Base-by-base conservation (phyloP, 1,140 invertebrate genomes). In the Tribolium castaneum region DNA sequence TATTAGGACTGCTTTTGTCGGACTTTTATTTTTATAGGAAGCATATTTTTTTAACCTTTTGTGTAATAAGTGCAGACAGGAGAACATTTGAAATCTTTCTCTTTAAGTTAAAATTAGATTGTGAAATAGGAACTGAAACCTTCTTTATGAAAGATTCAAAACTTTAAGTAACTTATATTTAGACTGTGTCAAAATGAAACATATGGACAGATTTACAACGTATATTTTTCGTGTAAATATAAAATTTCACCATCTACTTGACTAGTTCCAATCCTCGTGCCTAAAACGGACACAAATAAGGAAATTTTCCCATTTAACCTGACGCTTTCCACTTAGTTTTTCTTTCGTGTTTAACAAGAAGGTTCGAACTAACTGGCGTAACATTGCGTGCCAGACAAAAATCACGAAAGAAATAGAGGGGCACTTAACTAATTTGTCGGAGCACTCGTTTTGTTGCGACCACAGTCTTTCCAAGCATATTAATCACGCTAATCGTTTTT, bases 371-470 rank as follows among this genome's bases (percentile, higher is more conserved):
- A 66, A 66, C 59, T 66, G 59, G 59, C 30, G 59, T 66, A 66
- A 35, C 59, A 35, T 76, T 79, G 75, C 78, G 78, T 79, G 78
- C 66, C 12, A 49, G 51, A 25, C 13, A 56, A 76, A 45, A 77
- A 76, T 79, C 78, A 79, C 78, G 78, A 72, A 79, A 79, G 75
- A 77, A 77, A 79, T 62, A 71, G 39, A 79, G 70, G 50, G 78
- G 78, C 74, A 79, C 78, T 79, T 79, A 79, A 79, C 78, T 79
- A 79, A 79, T 79, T 79, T 79, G 78, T 56, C 50, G 70, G 70
- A 71, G 49, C 51, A 54, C 22, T 52, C 71, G 49, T 73, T 73
- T 52, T 73, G 49, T 35, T 34, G 34, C 59, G 59, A 66, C 59
- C 59, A 30, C 59, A 66, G 59, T 35, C 59, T 66, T 66, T 66